Conservation (phyloP, 2,888 invertebrate species). For the Phengaris alcon region DNA sequence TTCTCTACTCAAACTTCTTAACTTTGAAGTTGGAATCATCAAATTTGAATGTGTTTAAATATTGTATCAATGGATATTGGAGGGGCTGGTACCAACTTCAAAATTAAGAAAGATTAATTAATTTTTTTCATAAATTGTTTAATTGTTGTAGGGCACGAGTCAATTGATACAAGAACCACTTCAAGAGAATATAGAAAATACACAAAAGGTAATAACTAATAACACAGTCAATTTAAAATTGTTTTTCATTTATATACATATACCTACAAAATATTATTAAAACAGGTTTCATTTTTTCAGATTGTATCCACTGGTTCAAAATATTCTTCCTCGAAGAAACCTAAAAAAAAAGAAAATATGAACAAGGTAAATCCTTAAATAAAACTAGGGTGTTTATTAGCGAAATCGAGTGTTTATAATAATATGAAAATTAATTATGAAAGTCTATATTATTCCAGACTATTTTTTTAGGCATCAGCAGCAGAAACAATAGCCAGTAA, state of each 20-base stretch:
- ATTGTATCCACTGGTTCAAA: not conserved
- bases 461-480: slow-evolving; percentile 1
- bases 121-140: not conserved
- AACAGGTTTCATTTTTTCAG: slow-evolving; percentile 5
- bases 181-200: not conserved
- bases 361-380: slow-evolving; percentile 8
- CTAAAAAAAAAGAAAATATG: slow-evolving; percentile 10
- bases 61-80: no score
- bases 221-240: not conserved
- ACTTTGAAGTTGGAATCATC: no score
- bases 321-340: not conserved
- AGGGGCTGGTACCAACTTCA: no score
- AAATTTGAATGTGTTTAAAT: no score
- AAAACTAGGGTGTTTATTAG: slow-evolving; percentile 5
- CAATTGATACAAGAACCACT: not conserved
- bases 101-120: no score
- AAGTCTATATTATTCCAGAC: slow-evolving; percentile 1
- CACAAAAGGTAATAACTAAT: not conserved
- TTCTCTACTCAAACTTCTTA: no score
- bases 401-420: slow-evolving; percentile 2
- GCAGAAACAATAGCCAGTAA: not conserved
- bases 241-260: not conserved
- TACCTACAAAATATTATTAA: not conserved
- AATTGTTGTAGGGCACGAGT: slow-evolving; percentile 1
- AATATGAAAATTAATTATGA: slow-evolving; percentile 1